Conservation (phyloP, 2,888 invertebrate species). For the Tolmerus cingulatus region DNA sequence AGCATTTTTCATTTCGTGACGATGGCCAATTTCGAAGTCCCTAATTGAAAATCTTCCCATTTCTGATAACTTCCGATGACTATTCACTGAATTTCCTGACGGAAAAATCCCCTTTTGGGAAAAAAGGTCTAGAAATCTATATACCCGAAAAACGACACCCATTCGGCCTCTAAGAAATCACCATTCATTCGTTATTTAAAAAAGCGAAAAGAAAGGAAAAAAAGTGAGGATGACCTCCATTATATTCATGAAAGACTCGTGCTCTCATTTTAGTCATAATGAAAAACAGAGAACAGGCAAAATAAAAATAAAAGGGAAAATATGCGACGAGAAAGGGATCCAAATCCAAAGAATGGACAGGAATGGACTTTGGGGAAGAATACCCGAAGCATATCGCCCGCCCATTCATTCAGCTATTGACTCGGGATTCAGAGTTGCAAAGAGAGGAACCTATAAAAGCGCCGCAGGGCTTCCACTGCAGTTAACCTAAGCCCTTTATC, state of each 20-base stretch:
- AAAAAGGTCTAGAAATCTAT: neutral
- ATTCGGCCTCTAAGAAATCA: neutral
- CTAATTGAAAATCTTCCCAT: neutral
- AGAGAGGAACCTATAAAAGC: slow-evolving; percentile 8
- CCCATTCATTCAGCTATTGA: neutral
- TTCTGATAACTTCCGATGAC: neutral
- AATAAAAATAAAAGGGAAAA: neutral
- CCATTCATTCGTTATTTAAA: neutral
- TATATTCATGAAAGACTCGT: neutral
- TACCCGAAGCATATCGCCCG: neutral
- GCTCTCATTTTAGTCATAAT: neutral
- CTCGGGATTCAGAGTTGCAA: neutral
- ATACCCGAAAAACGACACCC: neutral
- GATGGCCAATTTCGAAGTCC: neutral
- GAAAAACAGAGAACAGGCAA: neutral
- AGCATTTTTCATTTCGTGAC: neutral
- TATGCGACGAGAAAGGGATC: neutral
- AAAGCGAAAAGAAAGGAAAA: neutral
- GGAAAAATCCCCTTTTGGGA: neutral
- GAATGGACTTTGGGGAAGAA: neutral
- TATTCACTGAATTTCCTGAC: neutral
- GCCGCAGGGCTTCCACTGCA: neutral
- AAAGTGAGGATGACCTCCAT: slow-evolving; percentile 11
- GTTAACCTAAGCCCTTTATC: slow-evolving; percentile 25
- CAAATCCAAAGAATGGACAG: neutral